Evolutionary conservation across 37 sponge, comb jelly and placozoan species (phyloP).

Genomic region (Spongilla lacustris): DNA sequence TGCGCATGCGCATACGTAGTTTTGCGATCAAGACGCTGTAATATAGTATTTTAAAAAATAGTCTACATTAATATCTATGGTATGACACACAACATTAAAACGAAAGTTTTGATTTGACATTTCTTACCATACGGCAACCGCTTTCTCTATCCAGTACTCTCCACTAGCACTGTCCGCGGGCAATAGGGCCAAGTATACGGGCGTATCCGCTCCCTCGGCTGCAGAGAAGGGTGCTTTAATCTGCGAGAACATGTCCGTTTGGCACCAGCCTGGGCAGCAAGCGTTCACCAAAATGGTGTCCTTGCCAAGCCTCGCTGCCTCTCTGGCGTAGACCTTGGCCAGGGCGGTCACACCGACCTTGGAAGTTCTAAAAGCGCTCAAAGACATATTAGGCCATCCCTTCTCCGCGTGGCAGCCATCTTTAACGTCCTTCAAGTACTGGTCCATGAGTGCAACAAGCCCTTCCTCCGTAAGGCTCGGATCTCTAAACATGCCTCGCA

Average conservation of each 20-base stretch:
- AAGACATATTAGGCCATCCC: constrained; percentile 62
- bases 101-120: too few relatives aligned
- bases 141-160: constrained; percentile 73
- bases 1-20: not conserved
- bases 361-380: constrained; percentile 47
- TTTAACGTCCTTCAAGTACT: constrained; percentile 69
- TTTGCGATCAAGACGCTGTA: too few relatives aligned
- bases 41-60: too few relatives aligned
- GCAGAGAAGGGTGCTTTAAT: constrained; percentile 67
- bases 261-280: constrained; percentile 75
- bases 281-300: constrained; percentile 68
- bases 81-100: too few relatives aligned
- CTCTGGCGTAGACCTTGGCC: constrained; percentile 45
- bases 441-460: constrained; percentile 63
- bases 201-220: constrained; percentile 90
- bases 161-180: constrained; percentile 76
- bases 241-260: constrained; percentile 83
- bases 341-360: constrained; percentile 69
- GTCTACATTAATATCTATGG: too few relatives aligned
- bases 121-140: constrained; percentile 67
- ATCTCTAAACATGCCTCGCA: constrained; percentile 45
- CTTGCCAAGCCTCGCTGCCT: constrained; percentile 27
- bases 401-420: constrained; percentile 47
- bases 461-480: constrained; percentile 69
- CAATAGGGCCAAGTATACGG: constrained; percentile 62